These are phyloP conservation scores for Musca domestica DNA, from an alignment of 1,140 invertebrate genomes.

Conservation along the genomic window DNA sequence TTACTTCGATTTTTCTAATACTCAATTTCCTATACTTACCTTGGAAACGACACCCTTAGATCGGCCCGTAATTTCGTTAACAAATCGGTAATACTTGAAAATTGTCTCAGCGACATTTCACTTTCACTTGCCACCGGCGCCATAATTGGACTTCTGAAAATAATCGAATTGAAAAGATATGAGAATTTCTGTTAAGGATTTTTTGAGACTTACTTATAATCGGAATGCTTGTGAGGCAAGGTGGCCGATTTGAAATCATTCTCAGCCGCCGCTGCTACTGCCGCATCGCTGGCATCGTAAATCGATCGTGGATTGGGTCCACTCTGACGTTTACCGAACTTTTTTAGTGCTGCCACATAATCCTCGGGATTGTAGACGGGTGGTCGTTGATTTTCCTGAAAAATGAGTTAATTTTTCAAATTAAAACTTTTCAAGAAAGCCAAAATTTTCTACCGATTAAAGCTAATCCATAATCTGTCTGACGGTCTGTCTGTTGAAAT, in stretches of 20 bases:
- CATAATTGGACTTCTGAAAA: conserved; percentile 55
- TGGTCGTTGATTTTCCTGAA: conserved; percentile 76
- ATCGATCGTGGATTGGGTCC: conserved; percentile 45
- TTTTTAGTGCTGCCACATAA: conserved; percentile 72
- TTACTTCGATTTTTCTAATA: neutral
- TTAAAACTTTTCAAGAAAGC: too few species aligned
- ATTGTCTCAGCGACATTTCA: conserved; percentile 84
- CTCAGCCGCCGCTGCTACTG: conserved; percentile 26
- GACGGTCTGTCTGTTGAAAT: too few species aligned
- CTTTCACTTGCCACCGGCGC: conserved; percentile 60
- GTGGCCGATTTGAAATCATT: conserved; percentile 36
- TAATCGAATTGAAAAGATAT: neutral
- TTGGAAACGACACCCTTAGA: conserved; percentile 80
- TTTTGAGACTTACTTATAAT: conserved; percentile 45
- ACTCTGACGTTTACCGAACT: conserved; percentile 67
- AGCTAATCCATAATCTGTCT: too few species aligned
- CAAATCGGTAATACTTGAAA: conserved; percentile 80
- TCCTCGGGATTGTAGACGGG: conserved; percentile 85
- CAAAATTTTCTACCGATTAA: too few species aligned
- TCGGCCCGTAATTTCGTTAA: conserved; percentile 84
- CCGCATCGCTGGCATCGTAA: conserved; percentile 36
- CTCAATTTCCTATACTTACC: conserved; percentile 59
- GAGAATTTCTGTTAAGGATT: neutral
- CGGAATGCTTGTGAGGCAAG: conserved; percentile 46
- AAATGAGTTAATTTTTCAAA: neutral